Evolutionary conservation across 2,797 vertebrate genomes (phyloP).

Genomic region (Danionella dracula): DNA sequence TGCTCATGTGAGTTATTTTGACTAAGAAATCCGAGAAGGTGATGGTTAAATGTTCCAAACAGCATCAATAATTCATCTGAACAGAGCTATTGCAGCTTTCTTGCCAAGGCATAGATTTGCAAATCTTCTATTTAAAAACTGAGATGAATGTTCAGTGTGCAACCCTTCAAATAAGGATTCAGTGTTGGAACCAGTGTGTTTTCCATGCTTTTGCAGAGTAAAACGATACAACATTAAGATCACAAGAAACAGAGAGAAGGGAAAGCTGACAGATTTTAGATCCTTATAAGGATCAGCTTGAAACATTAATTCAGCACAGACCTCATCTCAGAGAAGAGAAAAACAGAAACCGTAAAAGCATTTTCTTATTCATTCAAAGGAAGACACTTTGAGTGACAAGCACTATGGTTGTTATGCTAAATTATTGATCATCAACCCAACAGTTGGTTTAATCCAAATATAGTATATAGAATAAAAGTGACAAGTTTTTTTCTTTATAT

Average conservation of each 20-base stretch:
- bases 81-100: neutral
- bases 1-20: neutral
- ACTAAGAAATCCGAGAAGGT: neutral
- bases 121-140: neutral
- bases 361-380: too few species aligned
- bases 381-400: too few species aligned
- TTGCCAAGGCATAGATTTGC: neutral
- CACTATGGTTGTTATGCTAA: too few species aligned
- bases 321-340: conserved; percentile 5
- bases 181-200: neutral
- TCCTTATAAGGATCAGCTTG: conserved; percentile 13
- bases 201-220: neutral
- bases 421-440: too few species aligned
- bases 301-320: neutral
- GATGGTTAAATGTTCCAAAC: neutral
- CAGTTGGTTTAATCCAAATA: too few species aligned
- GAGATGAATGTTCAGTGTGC: neutral
- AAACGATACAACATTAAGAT: neutral
- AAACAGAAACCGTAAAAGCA: too few species aligned
- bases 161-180: conserved; percentile 6
- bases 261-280: neutral
- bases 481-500: too few species aligned
- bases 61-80: neutral
- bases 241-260: neutral
- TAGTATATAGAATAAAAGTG: too few species aligned